A percentile compares a stretch with the other conserved stretches of the same genome.
phyloP scores from a whole-genome alignment of 2,888 invertebrate species.

The Apocheima hispidaria region DNA sequence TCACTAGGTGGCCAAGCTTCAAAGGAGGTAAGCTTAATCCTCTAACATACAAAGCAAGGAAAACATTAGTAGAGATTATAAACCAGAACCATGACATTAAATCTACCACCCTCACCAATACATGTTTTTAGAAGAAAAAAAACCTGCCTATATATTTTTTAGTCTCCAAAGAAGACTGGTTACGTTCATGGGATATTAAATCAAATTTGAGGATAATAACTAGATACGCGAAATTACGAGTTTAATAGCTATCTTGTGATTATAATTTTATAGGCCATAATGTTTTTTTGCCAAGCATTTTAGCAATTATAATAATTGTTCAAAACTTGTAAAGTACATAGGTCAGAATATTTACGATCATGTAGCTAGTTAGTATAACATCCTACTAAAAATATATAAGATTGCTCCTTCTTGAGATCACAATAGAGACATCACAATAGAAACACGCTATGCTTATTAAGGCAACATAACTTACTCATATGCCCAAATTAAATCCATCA shows the following conservation, averaged over 20 bases:
- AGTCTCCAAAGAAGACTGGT: constrained; percentile 7
- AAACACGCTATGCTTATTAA: too few species aligned
- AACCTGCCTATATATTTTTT: constrained; percentile 2
- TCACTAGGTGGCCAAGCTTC: too few species aligned
- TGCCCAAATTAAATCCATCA: too few species aligned
- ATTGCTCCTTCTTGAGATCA: not conserved
- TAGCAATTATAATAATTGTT: constrained; percentile 25
- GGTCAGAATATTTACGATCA: not conserved
- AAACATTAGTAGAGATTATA: too few species aligned
- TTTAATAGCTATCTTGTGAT: too few species aligned
- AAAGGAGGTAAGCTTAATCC: too few species aligned
- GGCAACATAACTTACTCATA: too few species aligned
- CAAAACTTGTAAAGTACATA: not conserved
- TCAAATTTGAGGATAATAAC: constrained; percentile 19
- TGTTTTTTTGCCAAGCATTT: constrained; percentile 9
- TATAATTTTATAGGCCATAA: constrained; percentile 27
- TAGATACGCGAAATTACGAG: constrained; percentile 3
- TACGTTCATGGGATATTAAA: constrained; percentile 6
- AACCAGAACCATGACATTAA: too few species aligned
- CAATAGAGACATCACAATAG: not conserved
- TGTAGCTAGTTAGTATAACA: constrained; percentile 1
- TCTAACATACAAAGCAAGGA: too few species aligned
- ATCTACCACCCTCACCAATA: not conserved
- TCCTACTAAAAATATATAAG: not conserved
- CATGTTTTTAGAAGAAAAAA: not conserved